Evolutionary conservation across 2,113 vertebrate species (phyloP).

Genomic region (Lepus timidus): DNA sequence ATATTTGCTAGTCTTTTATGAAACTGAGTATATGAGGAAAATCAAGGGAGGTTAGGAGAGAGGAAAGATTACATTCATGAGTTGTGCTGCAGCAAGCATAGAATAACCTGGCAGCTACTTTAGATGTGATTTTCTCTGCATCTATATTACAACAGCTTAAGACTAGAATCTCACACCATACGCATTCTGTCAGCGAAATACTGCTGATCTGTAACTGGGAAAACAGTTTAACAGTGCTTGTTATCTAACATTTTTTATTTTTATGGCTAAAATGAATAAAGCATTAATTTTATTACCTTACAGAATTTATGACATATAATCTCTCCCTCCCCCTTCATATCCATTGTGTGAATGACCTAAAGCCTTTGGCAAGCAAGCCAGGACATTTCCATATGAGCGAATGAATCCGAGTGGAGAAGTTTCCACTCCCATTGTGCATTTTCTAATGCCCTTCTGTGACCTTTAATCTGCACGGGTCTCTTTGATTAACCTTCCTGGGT

Average conservation of each 20-base stretch:
- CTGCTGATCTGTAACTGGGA: not conserved
- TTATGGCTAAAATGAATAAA: slow-evolving; percentile 12
- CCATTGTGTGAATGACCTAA: not conserved
- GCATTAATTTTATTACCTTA: not conserved
- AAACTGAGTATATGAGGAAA: not conserved
- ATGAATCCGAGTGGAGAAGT: not conserved
- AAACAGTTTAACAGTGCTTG: not conserved
- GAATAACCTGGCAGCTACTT: not conserved
- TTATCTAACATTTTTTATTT: not conserved
- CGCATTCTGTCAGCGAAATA: not conserved
- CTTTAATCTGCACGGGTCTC: too few species aligned
- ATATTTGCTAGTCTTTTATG: not conserved
- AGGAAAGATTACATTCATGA: not conserved
- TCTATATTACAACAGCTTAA: not conserved
- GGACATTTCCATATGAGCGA: not conserved
- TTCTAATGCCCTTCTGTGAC: not conserved
- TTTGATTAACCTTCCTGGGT: not conserved
- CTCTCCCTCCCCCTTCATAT: not conserved
- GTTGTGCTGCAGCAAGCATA: not conserved
- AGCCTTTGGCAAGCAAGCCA: not conserved
- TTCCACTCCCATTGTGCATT: not conserved
- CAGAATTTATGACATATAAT: not conserved
- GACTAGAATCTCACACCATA: not conserved
- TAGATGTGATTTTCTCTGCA: not conserved
- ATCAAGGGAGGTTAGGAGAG: not conserved